Percentiles rank a stretch among this genome's conserved stretches.
Conservation (phyloP, 2,113 vertebrate genomes). For the Triplophysa tibetana region DNA sequence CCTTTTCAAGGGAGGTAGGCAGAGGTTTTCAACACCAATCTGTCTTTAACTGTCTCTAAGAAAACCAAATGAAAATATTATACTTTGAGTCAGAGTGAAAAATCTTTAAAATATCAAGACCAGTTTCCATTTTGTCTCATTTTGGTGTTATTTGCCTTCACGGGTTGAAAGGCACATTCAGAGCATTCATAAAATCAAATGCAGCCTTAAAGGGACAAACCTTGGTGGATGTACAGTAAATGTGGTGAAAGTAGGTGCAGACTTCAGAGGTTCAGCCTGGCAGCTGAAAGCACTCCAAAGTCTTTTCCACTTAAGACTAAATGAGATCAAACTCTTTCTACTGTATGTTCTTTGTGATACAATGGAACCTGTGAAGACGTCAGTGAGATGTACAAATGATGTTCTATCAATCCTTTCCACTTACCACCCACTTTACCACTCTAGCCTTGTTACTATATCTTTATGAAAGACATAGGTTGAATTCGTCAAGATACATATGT, state of each 20-base stretch:
- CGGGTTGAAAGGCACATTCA: background rate
- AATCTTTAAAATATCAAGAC: slow-evolving; percentile 1
- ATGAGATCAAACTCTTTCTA: slow-evolving; percentile 13
- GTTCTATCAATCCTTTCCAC: slow-evolving; percentile 8
- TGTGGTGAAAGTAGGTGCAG: background rate
- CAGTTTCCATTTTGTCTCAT: slow-evolving; percentile 2
- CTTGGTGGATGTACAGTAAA: background rate
- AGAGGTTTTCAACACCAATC: slow-evolving; percentile 11
- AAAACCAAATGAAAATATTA: slow-evolving; percentile 10
- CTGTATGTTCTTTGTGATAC: background rate
- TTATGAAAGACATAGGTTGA: background rate
- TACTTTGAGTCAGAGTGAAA: background rate
- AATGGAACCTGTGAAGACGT: background rate
- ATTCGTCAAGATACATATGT: background rate
- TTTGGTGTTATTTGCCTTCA: slow-evolving; percentile 5
- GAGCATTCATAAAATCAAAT: background rate
- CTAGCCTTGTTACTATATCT: background rate
- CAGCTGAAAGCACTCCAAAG: slow-evolving; percentile 12
- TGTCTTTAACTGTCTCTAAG: background rate
- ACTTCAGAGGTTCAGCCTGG: slow-evolving; percentile 5
- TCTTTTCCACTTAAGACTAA: background rate
- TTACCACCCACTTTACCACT: slow-evolving; percentile 1
- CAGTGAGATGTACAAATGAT: slow-evolving; percentile 25
- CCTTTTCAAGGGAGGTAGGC: background rate
- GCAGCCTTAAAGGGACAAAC: background rate